phyloP scores from a whole-genome alignment of 2,113 vertebrate genomes.

The Camarhynchus parvulus region DNA sequence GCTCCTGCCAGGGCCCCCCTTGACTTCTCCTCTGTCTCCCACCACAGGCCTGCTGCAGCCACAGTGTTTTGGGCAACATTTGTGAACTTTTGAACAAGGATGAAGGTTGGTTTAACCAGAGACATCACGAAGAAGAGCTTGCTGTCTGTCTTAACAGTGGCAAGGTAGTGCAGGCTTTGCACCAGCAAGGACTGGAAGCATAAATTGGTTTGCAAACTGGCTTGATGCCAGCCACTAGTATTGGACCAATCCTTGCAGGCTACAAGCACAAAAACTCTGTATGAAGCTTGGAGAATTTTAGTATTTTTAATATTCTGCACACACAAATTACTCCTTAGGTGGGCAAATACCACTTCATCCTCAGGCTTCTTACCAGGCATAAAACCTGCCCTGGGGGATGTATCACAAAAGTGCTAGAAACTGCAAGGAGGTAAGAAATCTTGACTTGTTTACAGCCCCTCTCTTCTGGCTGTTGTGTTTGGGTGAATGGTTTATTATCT shows the following conservation, averaged over 20 bases:
- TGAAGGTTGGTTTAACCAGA: neutral
- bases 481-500: constrained; percentile 35
- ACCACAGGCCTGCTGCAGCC: rapidly evolving
- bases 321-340: neutral
- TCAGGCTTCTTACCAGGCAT: neutral
- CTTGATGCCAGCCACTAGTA: neutral
- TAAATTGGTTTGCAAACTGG: neutral
- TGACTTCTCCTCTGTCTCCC: neutral
- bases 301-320: neutral
- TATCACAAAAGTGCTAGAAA: neutral
- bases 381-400: neutral
- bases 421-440: neutral
- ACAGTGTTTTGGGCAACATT: neutral
- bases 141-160: neutral
- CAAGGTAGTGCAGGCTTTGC: neutral
- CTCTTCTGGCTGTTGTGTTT: neutral
- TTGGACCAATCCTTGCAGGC: neutral
- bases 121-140: rapidly evolving
- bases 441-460: neutral
- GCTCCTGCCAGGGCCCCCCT: neutral
- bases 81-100: too few relatives aligned
- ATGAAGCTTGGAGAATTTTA: neutral
- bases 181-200: neutral
- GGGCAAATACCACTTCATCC: neutral
- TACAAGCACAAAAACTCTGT: neutral